Evolutionary conservation across 2,888 invertebrate species (phyloP), one percentile per base, ranked within the genome.

Genomic region (Abscondita cerata): DNA sequence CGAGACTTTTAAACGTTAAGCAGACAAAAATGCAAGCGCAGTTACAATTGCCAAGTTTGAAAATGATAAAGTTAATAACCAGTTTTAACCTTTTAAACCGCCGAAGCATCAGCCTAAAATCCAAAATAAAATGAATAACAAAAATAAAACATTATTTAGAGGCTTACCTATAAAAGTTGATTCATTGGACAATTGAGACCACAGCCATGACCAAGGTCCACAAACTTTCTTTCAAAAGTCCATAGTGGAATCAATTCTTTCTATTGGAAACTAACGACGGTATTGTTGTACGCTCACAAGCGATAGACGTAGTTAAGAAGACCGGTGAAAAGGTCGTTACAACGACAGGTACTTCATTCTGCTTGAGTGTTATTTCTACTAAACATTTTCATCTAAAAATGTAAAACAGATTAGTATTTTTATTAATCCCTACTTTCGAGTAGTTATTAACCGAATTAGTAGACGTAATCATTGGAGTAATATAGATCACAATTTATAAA

Each of bases 31-130:
- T 1, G 79, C 81, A 16, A 88, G 73, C 77, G 86, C 81, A 1
- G 87, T 87, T 60, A 84, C 82, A 67, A 87, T 84, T 0, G 86
- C 87, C 88, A 76, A 87, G 81, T 77, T 86, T 86, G 70, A 86
- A 86, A 69, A 87, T 81, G 64, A 87, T 82, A 38, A 87, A 67
- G 48, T 85, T 83, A 76, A 87, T 83, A 69, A 86, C 82, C 20
- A 86, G 59, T 54, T 72, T 71, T 20, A 80, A 59, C 65, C 72
- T 73, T 53, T 75, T 9, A 75, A 78, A 18, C 73, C 72, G 18
- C 78, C 78, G 19, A 78, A 69, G 65, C 80, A 80, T 57, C 81
- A 72, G 44, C 78, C 81, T 81, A 65, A 52, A 76, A 75, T 33
- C n/a, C n/a, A n/a, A 36, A 40, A 44, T 36, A 36, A 57, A 40